Conservation (phyloP, 1,140 invertebrate genomes). For the Stenopsyche tienmushanensis region DNA sequence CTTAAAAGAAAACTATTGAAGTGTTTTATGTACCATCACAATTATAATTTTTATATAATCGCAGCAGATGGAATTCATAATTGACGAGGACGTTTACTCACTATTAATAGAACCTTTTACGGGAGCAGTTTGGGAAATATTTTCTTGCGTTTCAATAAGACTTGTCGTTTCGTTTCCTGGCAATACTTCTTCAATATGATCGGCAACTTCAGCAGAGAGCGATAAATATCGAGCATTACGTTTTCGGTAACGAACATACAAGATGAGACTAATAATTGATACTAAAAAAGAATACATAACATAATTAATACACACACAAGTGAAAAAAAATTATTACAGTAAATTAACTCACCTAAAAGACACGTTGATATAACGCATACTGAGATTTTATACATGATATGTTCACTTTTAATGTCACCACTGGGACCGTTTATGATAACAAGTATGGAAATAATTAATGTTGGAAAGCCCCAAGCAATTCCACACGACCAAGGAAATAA, state of each 20-base stretch:
- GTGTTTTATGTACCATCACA: too few species aligned
- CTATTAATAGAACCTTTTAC: slow-evolving; percentile 27
- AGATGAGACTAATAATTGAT: slow-evolving; percentile 49
- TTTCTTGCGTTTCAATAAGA: slow-evolving; percentile 48
- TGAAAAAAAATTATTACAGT: slow-evolving; percentile 12
- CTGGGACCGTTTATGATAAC: slow-evolving; percentile 52
- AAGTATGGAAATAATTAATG: slow-evolving; percentile 58
- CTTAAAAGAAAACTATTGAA: too few species aligned
- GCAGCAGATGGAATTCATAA: too few species aligned
- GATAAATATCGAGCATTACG: slow-evolving; percentile 47
- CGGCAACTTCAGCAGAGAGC: slow-evolving; percentile 43
- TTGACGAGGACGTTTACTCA: not conserved
- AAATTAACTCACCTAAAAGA: slow-evolving; percentile 43
- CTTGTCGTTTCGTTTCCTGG: slow-evolving; percentile 47
- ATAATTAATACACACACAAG: too few species aligned
- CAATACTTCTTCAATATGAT: slow-evolving; percentile 24
- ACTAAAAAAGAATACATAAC: slow-evolving; percentile 43
- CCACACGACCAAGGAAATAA: slow-evolving; percentile 69
- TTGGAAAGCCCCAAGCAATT: slow-evolving; percentile 72
- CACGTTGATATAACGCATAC: slow-evolving; percentile 50
- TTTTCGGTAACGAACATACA: slow-evolving; percentile 51
- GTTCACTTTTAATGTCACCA: slow-evolving; percentile 41
- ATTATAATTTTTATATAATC: too few species aligned
- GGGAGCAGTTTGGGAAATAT: slow-evolving; percentile 30
- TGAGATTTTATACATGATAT: slow-evolving; percentile 48